Evolutionary conservation across 2,113 vertebrate genomes (phyloP).

Genomic region (Danio rerio): GRCz12tu NC_133181.1:14271001-14271500

Average conservation of each 20-base stretch:
- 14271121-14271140: slow-evolving; percentile 64
- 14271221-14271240: slow-evolving; percentile 44
- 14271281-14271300: background rate
- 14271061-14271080: slow-evolving; percentile 61
- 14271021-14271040: slow-evolving; percentile 44
- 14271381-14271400: background rate
- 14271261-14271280: background rate
- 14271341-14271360: slow-evolving; percentile 10
- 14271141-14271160: slow-evolving; percentile 66
- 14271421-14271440: slow-evolving; percentile 25
- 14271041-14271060: slow-evolving; percentile 54
- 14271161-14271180: slow-evolving; percentile 50
- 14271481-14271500: slow-evolving; percentile 16
- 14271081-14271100: slow-evolving; percentile 58
- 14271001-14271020: slow-evolving; percentile 48
- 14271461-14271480: slow-evolving; percentile 52
- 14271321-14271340: slow-evolving; percentile 1
- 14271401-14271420: background rate
- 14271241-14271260: slow-evolving; percentile 10
- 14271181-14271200: slow-evolving; percentile 54
- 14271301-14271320: background rate
- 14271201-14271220: slow-evolving; percentile 52
- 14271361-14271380: slow-evolving; percentile 9
- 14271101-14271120: slow-evolving; percentile 62
- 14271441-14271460: slow-evolving; percentile 46